phyloP scores from a whole-genome alignment of 2,797 vertebrate species.

The Crocodylus rhombifer region DNA sequence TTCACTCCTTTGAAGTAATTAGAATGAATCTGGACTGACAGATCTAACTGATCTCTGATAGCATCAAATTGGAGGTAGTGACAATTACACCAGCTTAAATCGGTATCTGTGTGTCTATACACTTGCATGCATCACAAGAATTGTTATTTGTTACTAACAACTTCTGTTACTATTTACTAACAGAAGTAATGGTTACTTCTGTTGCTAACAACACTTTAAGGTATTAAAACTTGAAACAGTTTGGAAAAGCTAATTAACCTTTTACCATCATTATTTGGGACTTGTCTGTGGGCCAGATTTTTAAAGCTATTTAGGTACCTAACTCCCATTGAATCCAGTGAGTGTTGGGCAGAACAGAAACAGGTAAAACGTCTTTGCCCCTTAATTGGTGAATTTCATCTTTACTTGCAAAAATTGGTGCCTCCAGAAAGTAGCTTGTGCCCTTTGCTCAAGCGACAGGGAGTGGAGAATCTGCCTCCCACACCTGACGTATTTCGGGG shows the following conservation, averaged over 20 bases:
- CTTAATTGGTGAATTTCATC: slow-evolving; percentile 74
- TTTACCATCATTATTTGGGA: slow-evolving; percentile 57
- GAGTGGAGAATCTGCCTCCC: slow-evolving; percentile 22
- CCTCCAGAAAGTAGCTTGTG: slow-evolving; percentile 60
- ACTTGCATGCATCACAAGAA: accelerated
- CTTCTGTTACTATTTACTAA: no score
- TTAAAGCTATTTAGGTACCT: slow-evolving; percentile 61
- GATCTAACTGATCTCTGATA: background rate
- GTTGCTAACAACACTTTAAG: slow-evolving; percentile 35
- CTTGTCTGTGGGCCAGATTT: slow-evolving; percentile 30
- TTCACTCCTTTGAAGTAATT: slow-evolving; percentile 29
- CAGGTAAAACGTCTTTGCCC: background rate
- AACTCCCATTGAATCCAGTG: slow-evolving; percentile 42
- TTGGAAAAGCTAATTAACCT: slow-evolving; percentile 66
- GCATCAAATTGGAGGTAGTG: slow-evolving; percentile 2
- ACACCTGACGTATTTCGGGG: slow-evolving; percentile 63
- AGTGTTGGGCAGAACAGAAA: slow-evolving; percentile 15
- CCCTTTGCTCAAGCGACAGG: background rate
- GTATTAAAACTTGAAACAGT: slow-evolving; percentile 44
- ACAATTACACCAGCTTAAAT: slow-evolving; percentile 29
- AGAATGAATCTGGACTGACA: slow-evolving; percentile 23
- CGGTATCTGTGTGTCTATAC: background rate
- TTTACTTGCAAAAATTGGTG: slow-evolving; percentile 74
- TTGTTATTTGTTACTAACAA: no score
- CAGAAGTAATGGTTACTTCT: background rate